These are phyloP conservation scores for Caenorhabditis uteleia DNA, from an alignment of 2,888 invertebrate genomes.

Conservation along the genomic window DNA sequence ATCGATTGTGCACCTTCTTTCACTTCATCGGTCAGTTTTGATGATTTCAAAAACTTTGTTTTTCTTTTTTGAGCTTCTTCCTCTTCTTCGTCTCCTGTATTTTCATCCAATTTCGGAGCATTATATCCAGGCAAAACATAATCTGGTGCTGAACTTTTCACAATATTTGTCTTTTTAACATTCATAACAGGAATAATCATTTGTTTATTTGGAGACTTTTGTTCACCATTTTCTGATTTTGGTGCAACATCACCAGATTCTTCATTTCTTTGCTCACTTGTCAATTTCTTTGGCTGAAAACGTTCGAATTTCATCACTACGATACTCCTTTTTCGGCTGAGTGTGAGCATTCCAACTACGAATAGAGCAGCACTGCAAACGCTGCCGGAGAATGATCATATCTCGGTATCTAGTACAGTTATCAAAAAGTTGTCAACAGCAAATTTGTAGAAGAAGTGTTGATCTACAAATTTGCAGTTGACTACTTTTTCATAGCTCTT, in stretches of 20 bases:
- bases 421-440: no score
- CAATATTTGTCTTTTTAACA: neutral
- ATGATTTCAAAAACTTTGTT: constrained; percentile 18
- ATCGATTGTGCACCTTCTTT: constrained; percentile 12
- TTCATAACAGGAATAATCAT: neutral
- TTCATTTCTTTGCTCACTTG: neutral
- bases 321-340: no score
- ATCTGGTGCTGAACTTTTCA: constrained; percentile 7
- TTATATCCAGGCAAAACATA: constrained; percentile 26
- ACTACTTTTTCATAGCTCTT: no score
- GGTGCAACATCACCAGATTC: neutral
- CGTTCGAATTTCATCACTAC: no score
- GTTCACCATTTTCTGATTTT: neutral
- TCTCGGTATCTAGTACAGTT: no score
- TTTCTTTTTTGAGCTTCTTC: constrained; percentile 20
- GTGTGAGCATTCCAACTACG: no score
- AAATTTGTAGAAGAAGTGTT: no score
- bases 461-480: no score
- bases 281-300: constrained; percentile 26
- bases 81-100: constrained; percentile 19
- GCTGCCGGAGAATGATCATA: no score
- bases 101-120: constrained; percentile 23
- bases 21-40: constrained; percentile 22
- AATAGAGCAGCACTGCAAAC: no score
- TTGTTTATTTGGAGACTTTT: constrained; percentile 32